Evolutionary conservation across 92 coral and sea anemone species (phyloP).

Genomic region (Porites divaricata): DNA sequence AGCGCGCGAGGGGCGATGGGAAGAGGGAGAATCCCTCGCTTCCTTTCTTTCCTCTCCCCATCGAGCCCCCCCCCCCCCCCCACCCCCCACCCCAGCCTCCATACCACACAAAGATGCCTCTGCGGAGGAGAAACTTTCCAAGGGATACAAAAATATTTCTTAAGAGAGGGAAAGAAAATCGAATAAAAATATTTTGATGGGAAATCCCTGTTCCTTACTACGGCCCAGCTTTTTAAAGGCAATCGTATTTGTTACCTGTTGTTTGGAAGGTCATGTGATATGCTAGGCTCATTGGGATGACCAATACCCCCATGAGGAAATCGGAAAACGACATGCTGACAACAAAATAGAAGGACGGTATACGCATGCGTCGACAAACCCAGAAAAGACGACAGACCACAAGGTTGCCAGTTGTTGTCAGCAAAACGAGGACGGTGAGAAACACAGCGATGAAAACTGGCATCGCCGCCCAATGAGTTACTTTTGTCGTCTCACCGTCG

Average conservation of each 20-base stretch:
- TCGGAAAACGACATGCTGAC: conserved; percentile 71
- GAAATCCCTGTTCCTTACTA: too few species aligned
- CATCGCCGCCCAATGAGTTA: conserved; percentile 25
- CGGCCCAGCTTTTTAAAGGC: too few species aligned
- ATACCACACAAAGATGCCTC: too few species aligned
- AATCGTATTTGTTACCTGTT: conserved; percentile 37
- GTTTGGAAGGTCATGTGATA: conserved; percentile 44
- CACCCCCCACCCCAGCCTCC: too few species aligned
- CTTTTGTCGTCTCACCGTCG: neutral
- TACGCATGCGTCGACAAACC: conserved; percentile 54
- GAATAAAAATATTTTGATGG: too few species aligned
- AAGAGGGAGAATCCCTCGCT: too few species aligned
- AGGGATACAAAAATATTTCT: too few species aligned
- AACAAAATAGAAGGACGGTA: conserved; percentile 66
- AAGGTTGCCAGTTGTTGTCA: conserved; percentile 50
- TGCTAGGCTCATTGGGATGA: conserved; percentile 53
- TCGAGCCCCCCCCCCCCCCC: too few species aligned
- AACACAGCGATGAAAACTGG: conserved; percentile 29
- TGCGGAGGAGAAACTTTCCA: too few species aligned
- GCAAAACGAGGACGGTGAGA: conserved; percentile 30
- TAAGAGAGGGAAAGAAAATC: too few species aligned
- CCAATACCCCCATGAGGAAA: conserved; percentile 49
- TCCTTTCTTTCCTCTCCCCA: too few species aligned
- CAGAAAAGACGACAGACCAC: conserved; percentile 59
- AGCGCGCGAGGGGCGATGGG: too few species aligned